These are phyloP conservation scores for Carcinoscorpius rotundicauda DNA, from an alignment of 1,140 invertebrate genomes.

Conservation along the genomic window DNA sequence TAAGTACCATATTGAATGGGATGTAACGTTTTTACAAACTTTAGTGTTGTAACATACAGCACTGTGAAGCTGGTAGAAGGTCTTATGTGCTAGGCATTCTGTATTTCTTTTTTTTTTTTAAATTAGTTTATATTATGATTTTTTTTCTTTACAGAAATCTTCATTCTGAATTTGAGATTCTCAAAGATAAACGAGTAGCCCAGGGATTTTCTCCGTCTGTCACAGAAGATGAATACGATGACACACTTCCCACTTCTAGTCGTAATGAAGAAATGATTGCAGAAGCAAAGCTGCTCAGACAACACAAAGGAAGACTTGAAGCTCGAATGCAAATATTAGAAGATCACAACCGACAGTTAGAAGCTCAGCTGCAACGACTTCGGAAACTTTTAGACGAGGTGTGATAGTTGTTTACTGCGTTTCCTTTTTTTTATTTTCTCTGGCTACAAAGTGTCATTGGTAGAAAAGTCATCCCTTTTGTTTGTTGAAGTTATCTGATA, in stretches of 20 bases:
- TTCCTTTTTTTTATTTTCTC: too few relatives aligned
- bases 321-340: constrained; percentile 93
- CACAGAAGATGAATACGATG: constrained; percentile 13
- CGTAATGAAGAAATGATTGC: constrained; percentile 78
- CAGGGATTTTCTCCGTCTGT: constrained; percentile 13
- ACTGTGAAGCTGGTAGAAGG: too few relatives aligned
- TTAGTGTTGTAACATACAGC: too few relatives aligned
- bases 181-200: constrained; percentile 24
- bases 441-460: too few relatives aligned
- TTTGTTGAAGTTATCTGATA: too few relatives aligned
- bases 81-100: too few relatives aligned
- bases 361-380: constrained; percentile 51
- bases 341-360: constrained; percentile 82
- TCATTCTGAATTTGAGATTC: constrained; percentile 83
- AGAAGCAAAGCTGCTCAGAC: constrained; percentile 76
- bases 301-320: constrained; percentile 89
- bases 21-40: background rate
- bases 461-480: too few relatives aligned
- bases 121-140: background rate
- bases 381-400: constrained; percentile 73
- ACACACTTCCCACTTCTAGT: constrained; percentile 21
- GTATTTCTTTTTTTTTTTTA: too few relatives aligned
- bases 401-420: constrained; percentile 5
- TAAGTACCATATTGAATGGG: constrained; percentile 19
- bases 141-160: constrained; percentile 32